A percentile compares a stretch with the other conserved stretches of the same genome.
These are phyloP conservation scores for Hirtodrosophila cameraria DNA, from an alignment of 2,888 invertebrate genomes.

Conservation along the genomic window DNA sequence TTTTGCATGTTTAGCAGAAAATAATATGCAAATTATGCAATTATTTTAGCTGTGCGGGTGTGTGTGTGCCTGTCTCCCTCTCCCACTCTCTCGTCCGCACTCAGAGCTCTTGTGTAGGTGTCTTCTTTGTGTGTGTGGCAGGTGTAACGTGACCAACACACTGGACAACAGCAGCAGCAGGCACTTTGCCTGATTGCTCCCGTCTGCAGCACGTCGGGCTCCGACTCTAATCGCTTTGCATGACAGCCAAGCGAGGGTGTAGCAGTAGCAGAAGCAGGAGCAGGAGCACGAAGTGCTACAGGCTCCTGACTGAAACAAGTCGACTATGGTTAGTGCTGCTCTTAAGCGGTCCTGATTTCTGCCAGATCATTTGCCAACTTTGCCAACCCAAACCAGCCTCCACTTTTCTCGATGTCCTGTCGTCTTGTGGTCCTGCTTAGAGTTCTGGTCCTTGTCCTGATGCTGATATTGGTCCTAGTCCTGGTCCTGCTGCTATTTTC, in stretches of 20 bases:
- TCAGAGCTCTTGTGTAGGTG: background rate
- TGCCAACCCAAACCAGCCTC: slow-evolving; percentile 16
- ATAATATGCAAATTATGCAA: slow-evolving; percentile 81
- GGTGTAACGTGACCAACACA: slow-evolving; percentile 63
- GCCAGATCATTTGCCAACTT: slow-evolving; percentile 80
- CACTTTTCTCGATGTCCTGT: slow-evolving; percentile 32
- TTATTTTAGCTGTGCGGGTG: slow-evolving; percentile 70
- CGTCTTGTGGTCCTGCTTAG: slow-evolving; percentile 11
- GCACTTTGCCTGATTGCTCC: slow-evolving; percentile 78
- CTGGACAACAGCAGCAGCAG: slow-evolving; percentile 55
- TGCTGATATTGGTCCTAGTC: background rate
- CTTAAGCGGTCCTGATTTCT: slow-evolving; percentile 73
- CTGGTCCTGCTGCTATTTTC: background rate
- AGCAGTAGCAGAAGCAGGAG: background rate
- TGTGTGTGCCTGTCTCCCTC: slow-evolving; percentile 3
- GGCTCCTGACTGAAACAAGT: slow-evolving; percentile 7
- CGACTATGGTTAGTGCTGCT: slow-evolving; percentile 47
- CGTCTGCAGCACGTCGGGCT: slow-evolving; percentile 68
- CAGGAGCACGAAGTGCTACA: background rate
- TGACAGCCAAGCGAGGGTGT: slow-evolving; percentile 23
- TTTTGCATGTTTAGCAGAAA: slow-evolving; percentile 80
- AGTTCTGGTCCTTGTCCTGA: slow-evolving; percentile 9
- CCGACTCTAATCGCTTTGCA: slow-evolving; percentile 67
- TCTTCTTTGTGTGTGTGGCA: slow-evolving; percentile 43
- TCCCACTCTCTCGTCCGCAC: slow-evolving; percentile 24